phyloP scores from a whole-genome alignment of 2,888 invertebrate species.

The Eristalis tenax region DNA sequence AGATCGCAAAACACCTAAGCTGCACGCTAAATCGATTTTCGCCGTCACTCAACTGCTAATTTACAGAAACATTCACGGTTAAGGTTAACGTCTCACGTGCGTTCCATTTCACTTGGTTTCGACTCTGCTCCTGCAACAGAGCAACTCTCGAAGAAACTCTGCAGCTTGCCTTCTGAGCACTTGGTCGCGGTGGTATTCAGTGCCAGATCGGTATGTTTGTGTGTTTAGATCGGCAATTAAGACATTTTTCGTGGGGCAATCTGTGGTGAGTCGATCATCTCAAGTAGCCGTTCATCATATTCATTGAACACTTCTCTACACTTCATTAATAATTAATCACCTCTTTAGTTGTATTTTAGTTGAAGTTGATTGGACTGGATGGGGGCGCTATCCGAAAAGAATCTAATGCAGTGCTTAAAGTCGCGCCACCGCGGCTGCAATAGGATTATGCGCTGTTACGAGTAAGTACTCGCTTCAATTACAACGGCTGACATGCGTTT shows the following conservation, averaged over 20 bases:
- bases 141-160: slow-evolving; percentile 30
- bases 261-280: background rate
- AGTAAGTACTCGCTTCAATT: background rate
- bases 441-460: background rate
- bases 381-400: background rate
- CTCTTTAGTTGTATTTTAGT: background rate
- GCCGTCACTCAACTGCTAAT: slow-evolving; percentile 23
- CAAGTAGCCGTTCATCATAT: background rate
- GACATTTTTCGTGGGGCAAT: background rate
- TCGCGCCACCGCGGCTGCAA: no score
- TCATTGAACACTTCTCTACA: slow-evolving; percentile 4
- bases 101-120: slow-evolving; percentile 63
- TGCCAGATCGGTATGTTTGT: background rate
- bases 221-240: background rate
- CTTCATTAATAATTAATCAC: slow-evolving; percentile 14
- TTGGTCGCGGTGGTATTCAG: background rate
- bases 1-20: slow-evolving; percentile 16
- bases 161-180: slow-evolving; percentile 6
- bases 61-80: slow-evolving; percentile 53
- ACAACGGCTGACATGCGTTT: background rate
- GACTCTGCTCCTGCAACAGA: background rate
- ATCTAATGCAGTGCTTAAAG: background rate
- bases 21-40: slow-evolving; percentile 54
- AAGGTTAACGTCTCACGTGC: slow-evolving; percentile 69
- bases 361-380: background rate